These are phyloP conservation scores for Nymphicus hollandicus DNA, from an alignment of 2,113 vertebrate genomes.

Conservation along the genomic window DNA sequence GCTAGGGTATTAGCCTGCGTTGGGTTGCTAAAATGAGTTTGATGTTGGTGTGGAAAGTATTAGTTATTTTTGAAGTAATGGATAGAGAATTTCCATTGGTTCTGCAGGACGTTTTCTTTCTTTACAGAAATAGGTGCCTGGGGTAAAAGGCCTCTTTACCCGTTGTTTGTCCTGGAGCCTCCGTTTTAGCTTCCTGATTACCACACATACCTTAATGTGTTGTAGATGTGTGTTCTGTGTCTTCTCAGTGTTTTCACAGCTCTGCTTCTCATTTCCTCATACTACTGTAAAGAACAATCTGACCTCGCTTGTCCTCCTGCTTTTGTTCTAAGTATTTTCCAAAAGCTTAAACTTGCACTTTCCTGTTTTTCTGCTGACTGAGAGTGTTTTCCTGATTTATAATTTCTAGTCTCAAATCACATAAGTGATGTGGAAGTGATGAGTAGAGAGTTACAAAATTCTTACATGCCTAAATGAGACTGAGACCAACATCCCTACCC, in stretches of 20 bases:
- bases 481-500: background rate
- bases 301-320: background rate
- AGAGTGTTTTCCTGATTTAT: background rate
- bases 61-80: background rate
- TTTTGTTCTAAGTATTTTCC: slow-evolving; percentile 4
- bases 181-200: background rate
- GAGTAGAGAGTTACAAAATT: background rate
- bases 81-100: background rate
- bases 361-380: background rate
- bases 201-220: fast-evolving
- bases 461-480: background rate
- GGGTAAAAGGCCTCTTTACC: background rate
- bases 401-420: background rate
- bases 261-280: background rate
- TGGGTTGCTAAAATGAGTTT: background rate
- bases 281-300: background rate
- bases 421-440: background rate
- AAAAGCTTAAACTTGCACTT: background rate
- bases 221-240: background rate
- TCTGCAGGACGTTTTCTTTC: background rate
- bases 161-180: background rate
- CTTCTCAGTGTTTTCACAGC: background rate
- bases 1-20: background rate
- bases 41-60: background rate
- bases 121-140: background rate